Conservation (phyloP, 2,797 vertebrate species). For the Arrhamphus sclerolepis region DNA sequence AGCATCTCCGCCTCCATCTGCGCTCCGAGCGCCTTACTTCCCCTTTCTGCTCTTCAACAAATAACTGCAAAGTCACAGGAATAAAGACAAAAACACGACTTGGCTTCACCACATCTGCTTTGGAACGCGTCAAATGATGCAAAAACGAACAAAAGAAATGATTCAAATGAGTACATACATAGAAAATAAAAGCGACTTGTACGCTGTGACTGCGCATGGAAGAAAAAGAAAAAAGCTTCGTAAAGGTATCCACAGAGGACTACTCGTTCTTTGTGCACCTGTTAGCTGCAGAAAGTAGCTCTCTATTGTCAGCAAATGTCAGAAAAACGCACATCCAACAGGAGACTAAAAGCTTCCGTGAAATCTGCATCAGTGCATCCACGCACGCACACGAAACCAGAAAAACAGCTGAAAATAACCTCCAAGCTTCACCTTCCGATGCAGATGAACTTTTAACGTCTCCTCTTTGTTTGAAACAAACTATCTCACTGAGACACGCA, state of each 20-base stretch:
- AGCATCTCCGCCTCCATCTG: constrained; percentile 45
- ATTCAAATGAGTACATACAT: too few species aligned
- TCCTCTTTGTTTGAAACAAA: neutral
- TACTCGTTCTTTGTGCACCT: too few species aligned
- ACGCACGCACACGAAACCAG: constrained; percentile 3
- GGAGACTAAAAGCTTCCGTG: neutral
- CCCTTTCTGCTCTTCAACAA: constrained; percentile 20
- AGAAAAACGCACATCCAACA: neutral
- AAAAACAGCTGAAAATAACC: neutral
- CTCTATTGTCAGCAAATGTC: too few species aligned
- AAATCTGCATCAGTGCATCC: constrained; percentile 7
- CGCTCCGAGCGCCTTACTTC: constrained; percentile 44
- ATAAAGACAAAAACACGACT: neutral
- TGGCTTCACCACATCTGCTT: neutral
- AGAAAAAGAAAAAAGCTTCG: too few species aligned
- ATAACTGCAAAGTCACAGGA: too few species aligned
- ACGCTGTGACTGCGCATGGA: too few species aligned
- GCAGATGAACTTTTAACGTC: neutral
- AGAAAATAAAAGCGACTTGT: too few species aligned
- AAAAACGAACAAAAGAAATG: too few species aligned
- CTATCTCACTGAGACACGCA: constrained; percentile 4
- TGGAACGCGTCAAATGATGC: too few species aligned
- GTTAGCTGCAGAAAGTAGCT: neutral
- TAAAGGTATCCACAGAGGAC: too few species aligned
- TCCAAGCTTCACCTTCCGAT: neutral